Conservation (phyloP, 2,797 vertebrate genomes). For the Xiphophorus birchmanni region DNA sequence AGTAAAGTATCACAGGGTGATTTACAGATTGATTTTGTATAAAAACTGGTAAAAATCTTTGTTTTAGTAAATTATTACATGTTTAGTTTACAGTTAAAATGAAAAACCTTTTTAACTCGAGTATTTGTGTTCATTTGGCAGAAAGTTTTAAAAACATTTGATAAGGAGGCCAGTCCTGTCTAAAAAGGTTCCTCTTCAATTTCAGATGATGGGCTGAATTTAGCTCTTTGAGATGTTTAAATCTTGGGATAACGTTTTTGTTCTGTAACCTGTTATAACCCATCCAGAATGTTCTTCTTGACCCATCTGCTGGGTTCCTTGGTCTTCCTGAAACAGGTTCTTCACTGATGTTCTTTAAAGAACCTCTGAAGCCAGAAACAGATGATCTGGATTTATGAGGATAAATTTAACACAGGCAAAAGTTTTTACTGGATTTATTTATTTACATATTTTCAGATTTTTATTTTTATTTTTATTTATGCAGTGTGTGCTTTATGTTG, state of each 20-base stretch:
- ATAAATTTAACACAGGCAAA: background rate
- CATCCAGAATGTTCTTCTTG: no score
- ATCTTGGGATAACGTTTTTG: no score
- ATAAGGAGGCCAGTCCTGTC: background rate
- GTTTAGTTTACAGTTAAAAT: background rate
- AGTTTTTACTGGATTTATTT: background rate
- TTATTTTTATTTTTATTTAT: background rate
- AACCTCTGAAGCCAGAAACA: background rate
- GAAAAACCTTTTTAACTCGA: background rate
- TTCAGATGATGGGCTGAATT: background rate
- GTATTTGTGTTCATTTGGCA: no score
- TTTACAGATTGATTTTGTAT: no score
- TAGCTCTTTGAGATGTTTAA: no score
- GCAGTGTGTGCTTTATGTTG: background rate
- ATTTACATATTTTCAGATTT: background rate
- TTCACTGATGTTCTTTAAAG: background rate
- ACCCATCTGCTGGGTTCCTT: background rate
- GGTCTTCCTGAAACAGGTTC: background rate
- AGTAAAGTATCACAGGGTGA: no score
- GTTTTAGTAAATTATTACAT: background rate
- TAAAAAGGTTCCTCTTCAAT: no score
- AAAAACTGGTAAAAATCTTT: no score
- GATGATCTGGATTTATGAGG: background rate
- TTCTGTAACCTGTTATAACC: background rate
- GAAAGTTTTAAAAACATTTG: no score